These are phyloP conservation scores for Cyanoliseus patagonus DNA, from an alignment of 2,113 vertebrate species.

Conservation along the genomic window DNA sequence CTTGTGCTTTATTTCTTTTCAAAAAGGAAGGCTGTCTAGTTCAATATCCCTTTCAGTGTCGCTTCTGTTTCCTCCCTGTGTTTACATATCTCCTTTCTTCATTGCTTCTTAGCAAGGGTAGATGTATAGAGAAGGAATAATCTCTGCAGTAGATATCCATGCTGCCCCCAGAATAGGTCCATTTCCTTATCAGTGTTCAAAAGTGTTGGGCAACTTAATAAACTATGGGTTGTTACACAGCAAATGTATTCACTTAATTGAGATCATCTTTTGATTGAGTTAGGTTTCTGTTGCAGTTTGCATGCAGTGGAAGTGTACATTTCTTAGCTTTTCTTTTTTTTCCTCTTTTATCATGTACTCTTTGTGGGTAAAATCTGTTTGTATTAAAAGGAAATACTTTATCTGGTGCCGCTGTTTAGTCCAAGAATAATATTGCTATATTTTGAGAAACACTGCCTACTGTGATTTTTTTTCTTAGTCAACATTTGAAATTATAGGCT, in stretches of 20 bases:
- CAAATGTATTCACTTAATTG: not conserved
- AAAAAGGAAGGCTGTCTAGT: conserved; percentile 31
- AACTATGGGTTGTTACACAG: conserved; percentile 36
- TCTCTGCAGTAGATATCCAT: not conserved
- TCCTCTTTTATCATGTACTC: not conserved
- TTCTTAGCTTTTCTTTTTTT: not conserved
- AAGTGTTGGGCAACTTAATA: conserved; percentile 45
- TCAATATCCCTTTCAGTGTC: conserved; percentile 23
- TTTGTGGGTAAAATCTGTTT: not conserved
- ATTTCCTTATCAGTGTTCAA: conserved; percentile 8
- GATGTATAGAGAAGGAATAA: conserved; percentile 8
- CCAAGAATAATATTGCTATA: not conserved
- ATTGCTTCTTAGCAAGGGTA: conserved; percentile 22
- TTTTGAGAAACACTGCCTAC: not conserved
- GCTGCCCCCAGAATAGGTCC: not conserved
- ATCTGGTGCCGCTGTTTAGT: not conserved
- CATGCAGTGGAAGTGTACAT: not conserved
- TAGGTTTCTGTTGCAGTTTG: conserved; percentile 2
- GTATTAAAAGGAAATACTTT: not conserved
- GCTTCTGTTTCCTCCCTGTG: conserved; percentile 29
- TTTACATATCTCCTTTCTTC: conserved; percentile 20
- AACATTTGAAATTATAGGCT: not conserved
- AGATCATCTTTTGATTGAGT: conserved; percentile 41
- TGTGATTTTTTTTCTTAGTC: not conserved
- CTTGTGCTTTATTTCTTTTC: conserved; percentile 45